phyloP scores from a whole-genome alignment of 2,797 vertebrate species.

The Lepilemur ruficaudatus region DNA sequence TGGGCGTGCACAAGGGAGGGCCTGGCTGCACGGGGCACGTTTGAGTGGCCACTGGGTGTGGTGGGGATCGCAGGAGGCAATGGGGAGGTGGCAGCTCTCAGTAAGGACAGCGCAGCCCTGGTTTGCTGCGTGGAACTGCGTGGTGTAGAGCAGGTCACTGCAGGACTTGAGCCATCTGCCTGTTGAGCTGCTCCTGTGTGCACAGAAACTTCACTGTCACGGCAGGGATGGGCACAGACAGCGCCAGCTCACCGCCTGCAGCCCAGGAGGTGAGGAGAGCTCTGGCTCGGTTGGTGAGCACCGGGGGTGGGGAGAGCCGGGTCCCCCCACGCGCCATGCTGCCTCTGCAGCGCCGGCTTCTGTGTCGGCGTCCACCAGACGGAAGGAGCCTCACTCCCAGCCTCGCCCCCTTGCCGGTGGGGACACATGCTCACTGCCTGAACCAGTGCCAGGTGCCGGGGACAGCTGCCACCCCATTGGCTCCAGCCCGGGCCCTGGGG shows the following conservation, averaged over 20 bases:
- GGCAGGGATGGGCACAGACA: background rate
- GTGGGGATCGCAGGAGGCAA: too few species aligned
- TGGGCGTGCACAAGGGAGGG: too few species aligned
- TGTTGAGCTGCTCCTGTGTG: background rate
- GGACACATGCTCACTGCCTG: background rate
- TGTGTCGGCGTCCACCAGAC: background rate
- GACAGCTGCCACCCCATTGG: background rate
- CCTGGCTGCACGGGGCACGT: background rate
- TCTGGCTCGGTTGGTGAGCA: rapidly evolving
- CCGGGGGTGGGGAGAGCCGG: background rate
- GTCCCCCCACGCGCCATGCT: rapidly evolving
- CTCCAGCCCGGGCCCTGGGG: background rate
- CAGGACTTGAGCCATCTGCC: too few species aligned
- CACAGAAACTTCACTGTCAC: background rate
- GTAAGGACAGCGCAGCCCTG: rapidly evolving
- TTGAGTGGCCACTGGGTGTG: background rate
- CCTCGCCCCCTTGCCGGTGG: rapidly evolving
- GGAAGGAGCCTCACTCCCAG: too few species aligned
- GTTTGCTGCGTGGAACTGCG: background rate
- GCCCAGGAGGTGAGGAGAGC: too few species aligned
- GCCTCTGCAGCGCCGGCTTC: background rate
- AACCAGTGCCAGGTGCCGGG: background rate
- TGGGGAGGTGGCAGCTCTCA: background rate
- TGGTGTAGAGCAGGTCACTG: too few species aligned
- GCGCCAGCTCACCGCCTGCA: rapidly evolving